Conservation (phyloP, 2,797 vertebrate genomes). For the Mico argentatus region DNA sequence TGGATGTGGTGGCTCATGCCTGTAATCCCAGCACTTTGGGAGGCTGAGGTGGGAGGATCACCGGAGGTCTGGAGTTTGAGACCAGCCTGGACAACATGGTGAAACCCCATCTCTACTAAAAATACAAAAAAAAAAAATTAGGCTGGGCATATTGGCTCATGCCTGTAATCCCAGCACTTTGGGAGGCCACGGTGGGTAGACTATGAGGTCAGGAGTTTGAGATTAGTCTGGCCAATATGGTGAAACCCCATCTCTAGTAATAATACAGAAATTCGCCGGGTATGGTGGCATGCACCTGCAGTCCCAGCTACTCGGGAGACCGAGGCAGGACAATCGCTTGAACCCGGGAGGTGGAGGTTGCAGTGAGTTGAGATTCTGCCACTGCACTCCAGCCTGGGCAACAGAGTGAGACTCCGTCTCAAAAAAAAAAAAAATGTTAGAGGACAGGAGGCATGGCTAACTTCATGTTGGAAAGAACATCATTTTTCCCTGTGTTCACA, state of each 20-base stretch:
- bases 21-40: not conserved
- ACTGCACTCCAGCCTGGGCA: not conserved
- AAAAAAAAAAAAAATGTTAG: not conserved
- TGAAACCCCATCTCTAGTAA: not conserved
- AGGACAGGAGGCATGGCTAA: not conserved
- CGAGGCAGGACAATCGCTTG: not conserved
- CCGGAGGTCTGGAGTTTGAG: not conserved
- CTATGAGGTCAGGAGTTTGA: not conserved
- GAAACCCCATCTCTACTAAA: not conserved
- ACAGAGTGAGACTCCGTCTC: not conserved
- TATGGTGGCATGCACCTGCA: not conserved
- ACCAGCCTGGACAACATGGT: not conserved
- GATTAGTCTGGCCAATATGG: not conserved
- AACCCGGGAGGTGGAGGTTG: not conserved
- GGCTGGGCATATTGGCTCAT: not conserved
- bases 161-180: not conserved
- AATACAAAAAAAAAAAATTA: not conserved
- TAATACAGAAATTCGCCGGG: not conserved
- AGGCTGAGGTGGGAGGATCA: not conserved
- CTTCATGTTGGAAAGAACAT: not conserved
- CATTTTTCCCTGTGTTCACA: not conserved
- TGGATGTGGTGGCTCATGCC: not conserved
- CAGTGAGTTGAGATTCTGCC: not conserved
- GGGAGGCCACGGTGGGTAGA: not conserved
- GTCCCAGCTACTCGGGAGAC: not conserved